Percentiles rank a stretch among this genome's conserved stretches.
phyloP scores from a whole-genome alignment of 2,888 invertebrate species.

The Phengaris alcon region DNA sequence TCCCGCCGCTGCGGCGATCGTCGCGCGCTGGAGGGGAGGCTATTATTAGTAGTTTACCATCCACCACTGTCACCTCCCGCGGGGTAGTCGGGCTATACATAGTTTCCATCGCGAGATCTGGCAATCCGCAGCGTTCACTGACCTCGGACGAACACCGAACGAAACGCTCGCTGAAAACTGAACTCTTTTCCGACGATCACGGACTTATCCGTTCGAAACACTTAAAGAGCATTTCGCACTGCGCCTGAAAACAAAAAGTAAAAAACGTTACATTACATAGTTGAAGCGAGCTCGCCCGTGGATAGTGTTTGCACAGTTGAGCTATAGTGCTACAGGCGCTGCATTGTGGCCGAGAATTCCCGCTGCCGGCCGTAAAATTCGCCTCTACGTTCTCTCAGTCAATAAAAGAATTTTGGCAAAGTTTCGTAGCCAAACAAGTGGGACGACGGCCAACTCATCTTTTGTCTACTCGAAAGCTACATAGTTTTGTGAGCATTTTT shows the following conservation, averaged over 20 bases:
- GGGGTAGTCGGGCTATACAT: slow-evolving; percentile 76
- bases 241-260: slow-evolving; percentile 30
- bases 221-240: slow-evolving; percentile 31
- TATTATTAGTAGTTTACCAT: slow-evolving; percentile 77
- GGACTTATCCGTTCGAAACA: slow-evolving; percentile 21
- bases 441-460: slow-evolving; percentile 77
- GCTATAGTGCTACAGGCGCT: slow-evolving; percentile 41
- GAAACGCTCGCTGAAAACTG: slow-evolving; percentile 22
- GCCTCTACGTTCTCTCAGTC: slow-evolving; percentile 66
- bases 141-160: slow-evolving; percentile 57
- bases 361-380: slow-evolving; percentile 60
- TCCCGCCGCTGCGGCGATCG: slow-evolving; percentile 62
- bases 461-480: slow-evolving; percentile 74
- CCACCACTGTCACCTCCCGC: slow-evolving; percentile 80
- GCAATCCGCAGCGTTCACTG: slow-evolving; percentile 74
- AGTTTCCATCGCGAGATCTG: slow-evolving; percentile 72
- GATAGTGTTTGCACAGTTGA: slow-evolving; percentile 39
- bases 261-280: slow-evolving; percentile 29
- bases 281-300: slow-evolving; percentile 30
- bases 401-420: slow-evolving; percentile 79
- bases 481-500: slow-evolving; percentile 68
- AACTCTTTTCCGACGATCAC: slow-evolving; percentile 10
- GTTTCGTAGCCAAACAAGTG: slow-evolving; percentile 76
- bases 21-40: slow-evolving; percentile 75
- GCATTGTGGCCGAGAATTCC: slow-evolving; percentile 52